phyloP scores from a whole-genome alignment of 35 echinoderm and acorn worm species.

The Ophioderma brevispina region DNA sequence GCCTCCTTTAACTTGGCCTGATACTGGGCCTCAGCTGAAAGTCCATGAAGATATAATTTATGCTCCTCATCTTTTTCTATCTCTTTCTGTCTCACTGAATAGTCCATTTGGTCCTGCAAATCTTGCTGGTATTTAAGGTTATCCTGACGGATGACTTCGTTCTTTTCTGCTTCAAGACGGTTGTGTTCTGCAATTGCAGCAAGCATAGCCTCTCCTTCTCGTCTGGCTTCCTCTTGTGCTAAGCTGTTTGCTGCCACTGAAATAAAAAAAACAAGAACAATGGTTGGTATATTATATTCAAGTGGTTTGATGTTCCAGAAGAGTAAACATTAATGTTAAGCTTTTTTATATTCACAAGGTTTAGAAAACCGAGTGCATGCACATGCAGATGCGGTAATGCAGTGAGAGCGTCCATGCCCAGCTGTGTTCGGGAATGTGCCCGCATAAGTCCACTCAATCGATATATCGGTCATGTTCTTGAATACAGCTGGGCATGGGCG shows the following conservation, averaged over 20 bases:
- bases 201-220: constrained; percentile 82
- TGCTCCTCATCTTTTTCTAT: constrained; percentile 88
- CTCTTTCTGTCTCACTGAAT: constrained; percentile 62
- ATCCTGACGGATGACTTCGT: constrained; percentile 15
- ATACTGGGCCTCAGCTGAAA: constrained; percentile 92
- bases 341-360: too few relatives aligned
- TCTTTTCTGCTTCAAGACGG: constrained; percentile 86
- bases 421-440: too few relatives aligned
- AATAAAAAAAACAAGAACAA: too few relatives aligned
- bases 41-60: constrained; percentile 81
- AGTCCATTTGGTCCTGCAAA: constrained; percentile 77
- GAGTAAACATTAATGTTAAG: too few relatives aligned
- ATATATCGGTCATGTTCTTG: too few relatives aligned
- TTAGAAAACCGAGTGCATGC: too few relatives aligned
- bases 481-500: too few relatives aligned
- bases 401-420: too few relatives aligned
- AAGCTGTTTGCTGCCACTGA: constrained; percentile 79
- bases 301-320: too few relatives aligned
- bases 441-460: too few relatives aligned
- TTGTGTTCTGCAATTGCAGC: constrained; percentile 95
- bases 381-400: too few relatives aligned
- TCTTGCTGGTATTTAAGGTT: constrained; percentile 83
- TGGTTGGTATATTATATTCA: too few relatives aligned
- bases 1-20: constrained; percentile 99
- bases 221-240: constrained; percentile 58